Conservation (phyloP, 2,797 vertebrate genomes). For the Tragelaphus eurycerus region DNA sequence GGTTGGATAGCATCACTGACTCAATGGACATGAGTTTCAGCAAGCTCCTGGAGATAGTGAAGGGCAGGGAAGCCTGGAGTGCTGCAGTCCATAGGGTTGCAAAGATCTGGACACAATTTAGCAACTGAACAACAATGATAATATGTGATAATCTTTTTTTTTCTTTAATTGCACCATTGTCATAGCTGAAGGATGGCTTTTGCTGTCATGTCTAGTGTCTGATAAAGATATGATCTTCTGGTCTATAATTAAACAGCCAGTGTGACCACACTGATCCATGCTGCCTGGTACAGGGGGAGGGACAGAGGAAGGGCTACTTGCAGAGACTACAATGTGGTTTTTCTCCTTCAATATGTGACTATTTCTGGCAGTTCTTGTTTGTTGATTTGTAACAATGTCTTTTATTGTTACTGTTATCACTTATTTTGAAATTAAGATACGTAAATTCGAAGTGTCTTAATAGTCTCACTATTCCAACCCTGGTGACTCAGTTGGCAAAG, state of each 20-base stretch:
- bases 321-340: fast-evolving
- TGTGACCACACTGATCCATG: neutral
- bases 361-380: neutral
- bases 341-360: neutral
- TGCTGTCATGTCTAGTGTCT: neutral
- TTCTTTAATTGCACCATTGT: neutral
- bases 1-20: neutral
- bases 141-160: neutral
- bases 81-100: neutral
- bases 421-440: neutral
- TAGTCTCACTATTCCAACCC: neutral
- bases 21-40: neutral
- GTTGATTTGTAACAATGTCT: neutral
- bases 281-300: neutral
- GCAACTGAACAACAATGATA: neutral
- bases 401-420: neutral
- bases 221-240: neutral
- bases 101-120: neutral
- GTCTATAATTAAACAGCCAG: neutral
- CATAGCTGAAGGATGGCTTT: neutral
- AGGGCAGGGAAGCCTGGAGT: neutral
- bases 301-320: fast-evolving
- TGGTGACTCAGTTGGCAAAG: neutral
- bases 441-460: neutral
- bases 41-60: neutral